Conservation (phyloP, 2,113 vertebrate species). For the Halcyon senegalensis region DNA sequence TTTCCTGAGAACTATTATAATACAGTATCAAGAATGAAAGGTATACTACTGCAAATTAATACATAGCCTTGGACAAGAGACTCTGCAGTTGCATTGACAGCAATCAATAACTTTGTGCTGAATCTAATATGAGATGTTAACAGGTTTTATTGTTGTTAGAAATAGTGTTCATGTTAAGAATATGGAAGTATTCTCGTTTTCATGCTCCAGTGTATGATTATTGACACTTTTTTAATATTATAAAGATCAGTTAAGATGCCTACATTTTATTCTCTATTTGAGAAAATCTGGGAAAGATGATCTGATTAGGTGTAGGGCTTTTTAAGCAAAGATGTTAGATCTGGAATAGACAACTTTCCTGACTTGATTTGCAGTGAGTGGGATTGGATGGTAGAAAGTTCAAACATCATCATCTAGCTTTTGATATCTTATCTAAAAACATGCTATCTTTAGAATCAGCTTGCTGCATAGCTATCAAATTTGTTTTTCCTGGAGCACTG, state of each 20-base stretch:
- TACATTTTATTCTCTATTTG: background rate
- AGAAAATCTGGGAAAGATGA: background rate
- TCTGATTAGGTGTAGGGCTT: background rate
- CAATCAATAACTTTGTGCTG: background rate
- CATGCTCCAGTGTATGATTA: background rate
- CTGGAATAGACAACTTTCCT: background rate
- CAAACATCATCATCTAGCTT: background rate
- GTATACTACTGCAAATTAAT: background rate
- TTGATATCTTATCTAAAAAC: background rate
- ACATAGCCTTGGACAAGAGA: background rate
- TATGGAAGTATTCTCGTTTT: background rate
- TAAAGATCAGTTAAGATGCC: background rate
- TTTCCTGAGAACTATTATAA: background rate
- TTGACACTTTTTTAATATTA: background rate
- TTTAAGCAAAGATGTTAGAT: background rate
- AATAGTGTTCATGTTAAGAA: background rate
- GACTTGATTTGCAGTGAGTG: background rate
- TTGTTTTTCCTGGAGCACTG: background rate
- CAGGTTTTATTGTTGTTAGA: background rate
- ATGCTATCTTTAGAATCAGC: background rate
- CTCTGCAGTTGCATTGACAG: background rate
- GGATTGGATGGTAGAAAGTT: background rate
- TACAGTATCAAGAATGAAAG: background rate
- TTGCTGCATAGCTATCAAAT: background rate
- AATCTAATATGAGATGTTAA: background rate